Percentiles rank a stretch among this genome's conserved stretches.
Evolutionary conservation across 37 sponge, comb jelly and placozoan genomes (phyloP).

Genomic region (Lycopodina hypogea): DNA sequence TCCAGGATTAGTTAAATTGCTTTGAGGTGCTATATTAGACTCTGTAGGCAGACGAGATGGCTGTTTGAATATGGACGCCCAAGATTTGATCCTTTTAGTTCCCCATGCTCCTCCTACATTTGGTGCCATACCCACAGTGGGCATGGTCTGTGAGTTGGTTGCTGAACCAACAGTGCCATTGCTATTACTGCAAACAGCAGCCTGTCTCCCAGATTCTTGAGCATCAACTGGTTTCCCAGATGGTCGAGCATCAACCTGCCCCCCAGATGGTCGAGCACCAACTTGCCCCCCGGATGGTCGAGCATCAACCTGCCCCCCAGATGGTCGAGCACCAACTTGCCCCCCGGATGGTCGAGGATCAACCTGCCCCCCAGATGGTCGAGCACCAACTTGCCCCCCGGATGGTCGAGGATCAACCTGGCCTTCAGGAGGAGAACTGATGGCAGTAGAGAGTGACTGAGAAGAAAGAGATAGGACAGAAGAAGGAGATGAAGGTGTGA

Average conservation of each 20-base stretch:
- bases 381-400: too few relatives aligned
- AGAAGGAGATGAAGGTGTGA: not conserved
- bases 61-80: slow-evolving; percentile 41
- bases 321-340: too few relatives aligned
- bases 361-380: too few relatives aligned
- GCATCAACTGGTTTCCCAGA: too few relatives aligned
- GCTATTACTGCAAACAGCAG: not conserved
- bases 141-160: not conserved
- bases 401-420: too few relatives aligned
- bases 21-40: not conserved
- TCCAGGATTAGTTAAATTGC: not conserved
- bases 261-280: too few relatives aligned
- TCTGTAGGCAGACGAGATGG: not conserved
- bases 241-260: too few relatives aligned
- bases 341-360: too few relatives aligned
- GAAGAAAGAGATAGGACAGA: not conserved
- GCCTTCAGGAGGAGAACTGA: not conserved
- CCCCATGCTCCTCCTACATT: slow-evolving; percentile 3
- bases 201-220: too few relatives aligned
- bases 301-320: too few relatives aligned
- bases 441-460: not conserved
- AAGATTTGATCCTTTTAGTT: slow-evolving; percentile 21
- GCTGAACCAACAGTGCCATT: too few relatives aligned
- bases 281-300: too few relatives aligned
- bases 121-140: not conserved